Base-by-base conservation (phyloP, 2,888 invertebrate genomes). In the Sphecodes monilicornis region DNA sequence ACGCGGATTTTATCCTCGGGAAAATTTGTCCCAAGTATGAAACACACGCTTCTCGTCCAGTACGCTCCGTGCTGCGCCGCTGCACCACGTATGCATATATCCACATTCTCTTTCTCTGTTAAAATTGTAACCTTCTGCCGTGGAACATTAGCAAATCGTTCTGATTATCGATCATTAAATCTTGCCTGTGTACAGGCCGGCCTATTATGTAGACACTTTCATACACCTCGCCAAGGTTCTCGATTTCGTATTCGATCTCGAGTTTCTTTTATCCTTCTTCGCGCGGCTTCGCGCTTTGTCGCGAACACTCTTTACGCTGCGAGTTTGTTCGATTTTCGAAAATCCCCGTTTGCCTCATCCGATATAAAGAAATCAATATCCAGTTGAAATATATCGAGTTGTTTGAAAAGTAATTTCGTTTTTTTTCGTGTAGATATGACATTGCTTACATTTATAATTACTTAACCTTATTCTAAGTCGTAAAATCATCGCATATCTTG, bases 121-220 rank as follows among this genome's bases (percentile, higher is more conserved):
- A 83, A 83, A 83, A 85, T 83, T 64, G 39, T 76, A 85, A 79
- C 83, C 85, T 85, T 85, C 85, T 83, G 79, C 85, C 85, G 75
- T 60, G 83, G 54, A 60, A 79, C 76, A 76, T 83, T 83, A 83
- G 83, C 85, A 85, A 83, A 85, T 79, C 85, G 85, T 85, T 85
- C 85, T 79, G 85, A 85, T 85, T 85, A 85, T 85, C 85, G 85
- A 85, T 85, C 85, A 79, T 85, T 85, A 85, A 83, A 85, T 85
- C 85, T 85, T 73, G 83, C 79, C 41, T 82, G 50, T 29, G 60
- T 60, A 22, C 54, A 26, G 54, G 43, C 54, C 68, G 82, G 50
- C 75, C 72, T 39, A 72, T 64, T 69, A 76, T 72, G 79, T n/a
- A 84, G 82, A 70, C 81, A 83, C 83, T 85, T 83, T 85, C 85